A percentile compares a stretch with the other conserved stretches of the same genome.
Conservation (phyloP, 2,113 vertebrate species). For the Corythaixoides concolor region DNA sequence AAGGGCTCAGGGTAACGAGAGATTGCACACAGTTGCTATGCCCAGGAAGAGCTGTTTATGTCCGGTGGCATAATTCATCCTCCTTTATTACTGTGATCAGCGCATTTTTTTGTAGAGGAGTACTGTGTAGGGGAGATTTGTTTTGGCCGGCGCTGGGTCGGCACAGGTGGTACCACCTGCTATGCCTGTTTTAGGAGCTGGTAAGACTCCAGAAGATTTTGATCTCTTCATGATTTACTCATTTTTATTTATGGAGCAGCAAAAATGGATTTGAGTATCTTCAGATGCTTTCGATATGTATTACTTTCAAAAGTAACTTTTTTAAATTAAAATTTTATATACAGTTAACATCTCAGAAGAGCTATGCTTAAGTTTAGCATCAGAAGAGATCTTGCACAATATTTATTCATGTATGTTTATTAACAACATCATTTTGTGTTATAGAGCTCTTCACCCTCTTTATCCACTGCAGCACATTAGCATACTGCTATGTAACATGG, state of each 20-base stretch:
- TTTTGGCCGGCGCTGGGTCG: neutral
- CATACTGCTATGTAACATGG: rapidly evolving
- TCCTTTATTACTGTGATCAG: neutral
- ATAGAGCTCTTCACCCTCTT: neutral
- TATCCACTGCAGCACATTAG: neutral
- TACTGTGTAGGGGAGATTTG: neutral
- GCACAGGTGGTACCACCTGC: slow-evolving; percentile 53
- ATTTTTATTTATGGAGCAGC: neutral
- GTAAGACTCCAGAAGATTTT: neutral
- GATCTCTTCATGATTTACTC: neutral
- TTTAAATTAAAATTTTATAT: neutral
- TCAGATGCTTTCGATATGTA: neutral
- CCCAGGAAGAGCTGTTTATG: slow-evolving; percentile 6
- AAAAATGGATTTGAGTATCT: neutral
- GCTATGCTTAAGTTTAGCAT: neutral
- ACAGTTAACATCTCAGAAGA: neutral
- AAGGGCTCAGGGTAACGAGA: slow-evolving; percentile 6
- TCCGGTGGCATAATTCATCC: neutral
- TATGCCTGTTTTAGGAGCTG: neutral
- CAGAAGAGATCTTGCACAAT: neutral
- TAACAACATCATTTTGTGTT: neutral
- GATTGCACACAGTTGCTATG: slow-evolving; percentile 32
- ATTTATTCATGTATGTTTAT: neutral
- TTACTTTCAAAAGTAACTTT: neutral
- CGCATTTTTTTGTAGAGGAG: neutral